Evolutionary conservation across 2,888 invertebrate genomes (phyloP), one percentile per base, ranked within the genome.

Genomic region (Physocephala rufipes): DNA sequence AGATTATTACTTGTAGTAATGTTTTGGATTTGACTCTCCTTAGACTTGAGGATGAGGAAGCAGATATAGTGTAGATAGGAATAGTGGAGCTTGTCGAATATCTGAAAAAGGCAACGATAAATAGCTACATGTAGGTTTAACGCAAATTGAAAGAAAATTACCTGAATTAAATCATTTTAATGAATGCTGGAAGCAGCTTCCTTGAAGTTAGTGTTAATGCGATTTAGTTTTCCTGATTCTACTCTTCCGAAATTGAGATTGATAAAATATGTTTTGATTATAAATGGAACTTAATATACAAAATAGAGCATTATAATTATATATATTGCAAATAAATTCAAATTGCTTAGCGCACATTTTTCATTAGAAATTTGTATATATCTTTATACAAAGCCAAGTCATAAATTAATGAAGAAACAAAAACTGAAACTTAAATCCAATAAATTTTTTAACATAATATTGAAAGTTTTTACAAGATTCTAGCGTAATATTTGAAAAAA

Each of bases 381-480:
- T 65, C 19, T 2, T 58, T 58, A 24, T 61, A 26, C 19, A 67
- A 36, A 36, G 59, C 24, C 26, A 62, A 58, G 45, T 36, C 36
- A 2, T 45, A 9, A 43, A n/a, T 19, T 49, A 21, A 49, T 36
- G 13, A n/a, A 62, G 51, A 47, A 51, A 19, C 49, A 68, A 47
- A 64, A 59, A n/a, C 63, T 58, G 43, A 62, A n/a, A n/a, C n/a
- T 19, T 43, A 62, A 45, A 51, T 26, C 67, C 71, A 71, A 71
- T 64, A 62, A 61, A 62, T 71, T 71, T 71, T 71, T 62, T 67
- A 67, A 67, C 63, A 71, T 62, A 71, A 67, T 59, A 65, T 66
- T 71, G 66, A 71, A 47, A 49, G 45, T 26, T 65, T 47, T 49
- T 16, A 49, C 1, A 19, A 55, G 16, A 15, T 62, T 55, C 43